Percentiles rank a stretch among this genome's conserved stretches.
These are phyloP conservation scores for Euwallacea fornicatus DNA, from an alignment of 1,140 invertebrate species.

Conservation along the genomic window DNA sequence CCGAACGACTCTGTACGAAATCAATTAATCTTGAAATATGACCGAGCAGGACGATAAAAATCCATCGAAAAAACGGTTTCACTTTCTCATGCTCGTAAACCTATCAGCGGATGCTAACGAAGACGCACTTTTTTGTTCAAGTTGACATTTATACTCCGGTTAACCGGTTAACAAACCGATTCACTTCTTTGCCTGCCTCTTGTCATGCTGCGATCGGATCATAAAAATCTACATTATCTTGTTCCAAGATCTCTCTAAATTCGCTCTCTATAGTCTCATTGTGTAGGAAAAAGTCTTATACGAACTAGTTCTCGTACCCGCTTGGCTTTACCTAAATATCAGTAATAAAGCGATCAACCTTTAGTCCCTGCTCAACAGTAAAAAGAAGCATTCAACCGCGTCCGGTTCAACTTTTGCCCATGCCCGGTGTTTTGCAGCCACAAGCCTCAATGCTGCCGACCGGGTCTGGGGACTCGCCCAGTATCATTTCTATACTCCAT, in stretches of 20 bases:
- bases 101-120: constrained; percentile 30
- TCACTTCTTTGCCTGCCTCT: background rate
- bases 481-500: background rate
- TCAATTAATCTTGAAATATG: constrained; percentile 21
- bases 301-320: too few relatives aligned
- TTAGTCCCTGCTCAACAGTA: constrained; percentile 14
- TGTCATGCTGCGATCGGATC: background rate
- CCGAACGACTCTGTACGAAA: background rate
- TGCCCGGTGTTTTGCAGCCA: constrained; percentile 21
- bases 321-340: background rate
- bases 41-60: constrained; percentile 5
- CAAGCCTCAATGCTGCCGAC: background rate
- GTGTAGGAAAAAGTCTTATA: too few relatives aligned
- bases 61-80: constrained; percentile 11
- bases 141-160: constrained; percentile 28
- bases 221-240: background rate
- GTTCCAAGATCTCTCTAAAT: too few relatives aligned
- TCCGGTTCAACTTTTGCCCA: constrained; percentile 29
- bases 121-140: constrained; percentile 26
- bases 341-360: constrained; percentile 25
- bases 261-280: too few relatives aligned
- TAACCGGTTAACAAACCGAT: constrained; percentile 30
- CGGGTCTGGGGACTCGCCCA: constrained; percentile 18
- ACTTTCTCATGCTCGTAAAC: constrained; percentile 27
- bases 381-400: constrained; percentile 14